Evolutionary conservation across 2,797 vertebrate genomes (phyloP), one percentile per base, ranked within the genome.

Genomic region (Pempheris klunzingeri): DNA sequence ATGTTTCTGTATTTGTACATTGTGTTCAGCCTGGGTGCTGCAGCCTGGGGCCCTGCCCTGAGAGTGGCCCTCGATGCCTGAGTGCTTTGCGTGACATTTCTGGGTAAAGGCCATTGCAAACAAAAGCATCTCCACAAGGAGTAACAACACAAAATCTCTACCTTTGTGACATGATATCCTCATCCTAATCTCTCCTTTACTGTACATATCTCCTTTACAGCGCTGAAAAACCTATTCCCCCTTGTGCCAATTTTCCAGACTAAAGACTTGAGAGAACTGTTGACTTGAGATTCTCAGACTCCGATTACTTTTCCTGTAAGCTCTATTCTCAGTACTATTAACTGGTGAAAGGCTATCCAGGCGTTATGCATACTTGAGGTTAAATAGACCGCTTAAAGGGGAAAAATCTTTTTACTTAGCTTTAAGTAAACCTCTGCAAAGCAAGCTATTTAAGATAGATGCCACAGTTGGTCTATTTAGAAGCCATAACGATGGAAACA

Each of bases 41-140:
- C 43, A 73, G 84, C 77, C 87, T 9, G 50, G 26, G 87, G 78
- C 67, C 64, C 73, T 80, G 80, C 68, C 83, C 80, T 82, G 57
- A 80, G 70, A 82, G 76, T 77, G 83, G 67, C 76, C 78, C 80
- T 83, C 67, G 71, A 88, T 85, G 85, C 83, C 84, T 67, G 83
- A 82, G 62, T 80, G 81, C 63, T 77, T 71, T 77, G 67, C 81
- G 83, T 93, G 91, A 92, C 92, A 93, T 94, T 94, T 91, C 62
- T 82, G 65, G 52, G 81, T 87, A 92, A 93, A 94, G 91, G 92
- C 82, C 88, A 93, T 54, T 78, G 87, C 89, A 88, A 91, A 94
- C 83, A 94, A 80, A 82, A 80, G 80, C 77, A 61, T 85, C 77
- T 86, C 86, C 82, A 64, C 73, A 67, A 78, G 84, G 78, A 87